These are phyloP conservation scores for Heliocidaris erythrogramma DNA, from an alignment of 35 echinoderm and acorn worm species.

Conservation along the genomic window DNA sequence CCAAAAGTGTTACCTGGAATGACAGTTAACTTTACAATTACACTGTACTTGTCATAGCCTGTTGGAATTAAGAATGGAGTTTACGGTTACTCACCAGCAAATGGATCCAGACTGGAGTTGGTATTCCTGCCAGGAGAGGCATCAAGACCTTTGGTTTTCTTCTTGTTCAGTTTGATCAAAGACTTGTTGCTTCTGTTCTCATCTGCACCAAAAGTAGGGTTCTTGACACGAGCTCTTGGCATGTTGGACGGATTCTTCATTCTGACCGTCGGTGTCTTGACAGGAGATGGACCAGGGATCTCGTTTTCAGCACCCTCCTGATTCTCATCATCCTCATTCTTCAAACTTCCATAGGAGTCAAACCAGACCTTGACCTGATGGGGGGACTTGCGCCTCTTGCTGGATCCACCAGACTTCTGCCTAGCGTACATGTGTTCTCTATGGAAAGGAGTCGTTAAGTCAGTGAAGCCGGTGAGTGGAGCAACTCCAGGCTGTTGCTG, in stretches of 20 bases:
- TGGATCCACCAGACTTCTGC: neutral
- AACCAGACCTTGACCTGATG: slow-evolving; percentile 48
- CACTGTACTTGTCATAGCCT: too few species aligned
- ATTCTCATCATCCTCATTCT: neutral
- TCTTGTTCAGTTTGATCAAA: slow-evolving; percentile 9
- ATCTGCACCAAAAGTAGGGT: slow-evolving; percentile 37
- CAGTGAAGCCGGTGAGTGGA: neutral
- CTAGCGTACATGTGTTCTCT: slow-evolving; percentile 15
- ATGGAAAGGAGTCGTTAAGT: neutral
- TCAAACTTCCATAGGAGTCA: slow-evolving; percentile 37
- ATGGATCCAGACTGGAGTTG: neutral
- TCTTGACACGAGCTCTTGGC: slow-evolving; percentile 58
- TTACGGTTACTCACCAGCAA: neutral
- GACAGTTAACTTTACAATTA: too few species aligned
- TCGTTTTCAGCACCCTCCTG: neutral
- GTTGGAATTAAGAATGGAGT: too few species aligned
- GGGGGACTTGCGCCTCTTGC: slow-evolving; percentile 18
- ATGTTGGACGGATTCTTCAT: slow-evolving; percentile 43
- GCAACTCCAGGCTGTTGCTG: neutral
- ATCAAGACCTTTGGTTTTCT: neutral
- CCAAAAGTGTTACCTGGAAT: too few species aligned
- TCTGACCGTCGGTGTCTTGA: neutral
- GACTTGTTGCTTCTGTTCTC: neutral
- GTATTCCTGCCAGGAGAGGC: neutral
- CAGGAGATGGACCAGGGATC: neutral